Evolutionary conservation across 2,888 invertebrate species (phyloP), one percentile per base, ranked within the genome.

Genomic region (Caprella mutica): DNA sequence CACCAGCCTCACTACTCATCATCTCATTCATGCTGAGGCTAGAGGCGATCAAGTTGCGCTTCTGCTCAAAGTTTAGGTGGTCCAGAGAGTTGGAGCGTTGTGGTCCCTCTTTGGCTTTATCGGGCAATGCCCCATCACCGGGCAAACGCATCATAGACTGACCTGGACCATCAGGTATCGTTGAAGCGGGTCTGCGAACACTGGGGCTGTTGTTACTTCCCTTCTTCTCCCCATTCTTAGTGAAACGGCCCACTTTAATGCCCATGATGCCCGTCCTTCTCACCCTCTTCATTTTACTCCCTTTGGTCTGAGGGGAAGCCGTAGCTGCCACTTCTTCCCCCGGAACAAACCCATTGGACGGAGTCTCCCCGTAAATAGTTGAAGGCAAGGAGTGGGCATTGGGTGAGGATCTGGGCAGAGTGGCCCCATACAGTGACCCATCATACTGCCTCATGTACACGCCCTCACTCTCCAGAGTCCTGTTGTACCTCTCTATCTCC

Each of bases 31-130:
- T 40, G 17, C 62, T 59, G 21, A 59, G 30, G 26, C 56, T 59
- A n/a, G 62, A 63, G 29, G 62, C 62, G 29, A 63, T 63, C 21
- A 63, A 44, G 44, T 59, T 58, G 14, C 62, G 33, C 51, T 63
- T 63, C 35, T 63, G 59, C 44, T 63, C 56, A 48, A 63, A 63
- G 52, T 63, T 63, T 50, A 63, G 62, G 24, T 56, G 59, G 39
- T 63, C 62, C 12, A 59, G 46, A 14, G 62, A 63, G 39, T 56
- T 50, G 14, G 62, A 59, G 39, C 60, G 43, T 53, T 53, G 35
- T 26, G 52, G 23, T 17, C 27, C 33, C 33, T 12, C 33, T 12
- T 33, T 9, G 9, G 9, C 14, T 14, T 14, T 33, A 14, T 33
- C 33, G 33, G n/a, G n/a, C n/a, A n/a, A n/a, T n/a, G n/a, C n/a